phyloP scores from a whole-genome alignment of 2,797 vertebrate species.

The Zalophus californianus region DNA sequence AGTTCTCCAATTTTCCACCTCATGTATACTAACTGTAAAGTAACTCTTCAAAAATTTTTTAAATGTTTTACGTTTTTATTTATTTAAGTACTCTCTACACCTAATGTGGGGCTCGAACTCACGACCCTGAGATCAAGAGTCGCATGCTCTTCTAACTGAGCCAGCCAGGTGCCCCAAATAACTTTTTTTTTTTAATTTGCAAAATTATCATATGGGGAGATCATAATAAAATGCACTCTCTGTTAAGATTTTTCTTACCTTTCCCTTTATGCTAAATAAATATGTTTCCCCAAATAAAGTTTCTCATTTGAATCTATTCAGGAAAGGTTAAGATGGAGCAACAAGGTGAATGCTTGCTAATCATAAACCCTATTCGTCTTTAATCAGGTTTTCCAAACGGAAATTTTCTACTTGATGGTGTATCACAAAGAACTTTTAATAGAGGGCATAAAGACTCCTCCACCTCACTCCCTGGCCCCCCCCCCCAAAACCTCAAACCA shows the following conservation, averaged over 20 bases:
- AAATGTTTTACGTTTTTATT: background rate
- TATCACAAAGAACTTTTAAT: background rate
- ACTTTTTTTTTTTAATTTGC: background rate
- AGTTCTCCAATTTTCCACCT: conserved; percentile 36
- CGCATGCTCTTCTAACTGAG: background rate
- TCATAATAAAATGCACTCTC: background rate
- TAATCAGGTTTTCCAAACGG: conserved; percentile 41
- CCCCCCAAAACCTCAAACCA: background rate
- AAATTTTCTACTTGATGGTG: conserved; percentile 17
- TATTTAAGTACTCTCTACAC: background rate
- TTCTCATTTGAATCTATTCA: conserved; percentile 43
- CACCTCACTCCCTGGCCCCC: background rate
- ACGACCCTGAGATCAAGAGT: background rate
- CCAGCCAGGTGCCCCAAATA: background rate
- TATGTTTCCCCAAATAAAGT: background rate
- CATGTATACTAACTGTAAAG: background rate
- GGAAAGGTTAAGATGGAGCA: conserved; percentile 29
- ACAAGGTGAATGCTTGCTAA: background rate
- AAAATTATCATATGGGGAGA: background rate
- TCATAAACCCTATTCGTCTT: conserved; percentile 4
- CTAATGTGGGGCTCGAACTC: background rate
- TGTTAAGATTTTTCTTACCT: conserved; percentile 6
- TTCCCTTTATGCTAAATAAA: conserved; percentile 1
- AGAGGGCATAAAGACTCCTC: background rate
- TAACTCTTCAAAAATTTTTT: background rate